Evolutionary conservation across 2,797 vertebrate species (phyloP), one percentile per base, ranked within the genome.

Genomic region (Alfaro cultratus): DNA sequence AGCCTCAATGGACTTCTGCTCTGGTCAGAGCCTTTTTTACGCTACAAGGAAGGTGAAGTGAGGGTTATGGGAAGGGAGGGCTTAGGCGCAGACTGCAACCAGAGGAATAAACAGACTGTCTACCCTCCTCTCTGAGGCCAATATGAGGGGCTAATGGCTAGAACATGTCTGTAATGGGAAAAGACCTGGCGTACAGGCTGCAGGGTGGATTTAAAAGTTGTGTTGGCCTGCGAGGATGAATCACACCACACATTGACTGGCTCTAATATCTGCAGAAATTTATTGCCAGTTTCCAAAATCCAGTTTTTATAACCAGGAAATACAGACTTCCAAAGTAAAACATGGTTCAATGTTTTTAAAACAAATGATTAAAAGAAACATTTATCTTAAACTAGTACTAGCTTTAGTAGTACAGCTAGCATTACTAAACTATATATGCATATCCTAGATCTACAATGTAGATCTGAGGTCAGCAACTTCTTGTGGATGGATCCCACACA

Each of bases 81-180:
- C 43, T 73, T 7, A 26, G 15, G 70, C 41, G 80, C 75, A 57
- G 34, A 76, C 6, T 78, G 53, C 47, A 75, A 46, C 87, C 75
- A 70, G 82, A 83, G 78, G 80, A 90, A 82, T 71, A 83, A 87
- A 78, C 46, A 80, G 80, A 84, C 43, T 76, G 82, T 78, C 84
- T 87, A 83, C 76, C 88, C 84, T 88, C 45, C 53, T 84, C 76
- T 76, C 55, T 87, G 94, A 86, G 94, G 92, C 93, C 94, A 89
- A 80, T 79, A 73, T 81, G 11, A 71, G 88, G 90, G 89, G 86
- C 86, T 83, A 83, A 93, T 47, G 80, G 68, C 80, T 91, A 13
- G 77, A 81, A 79, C 73, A 72, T 90, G 90, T 93, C 93, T 91
- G 80, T 73, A 78, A 73, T 93, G 89, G 85, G 83, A 90, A 90